Evolutionary conservation across 23 tunicate species (phyloP).

Genomic region (Botrylloides violaceus): DNA sequence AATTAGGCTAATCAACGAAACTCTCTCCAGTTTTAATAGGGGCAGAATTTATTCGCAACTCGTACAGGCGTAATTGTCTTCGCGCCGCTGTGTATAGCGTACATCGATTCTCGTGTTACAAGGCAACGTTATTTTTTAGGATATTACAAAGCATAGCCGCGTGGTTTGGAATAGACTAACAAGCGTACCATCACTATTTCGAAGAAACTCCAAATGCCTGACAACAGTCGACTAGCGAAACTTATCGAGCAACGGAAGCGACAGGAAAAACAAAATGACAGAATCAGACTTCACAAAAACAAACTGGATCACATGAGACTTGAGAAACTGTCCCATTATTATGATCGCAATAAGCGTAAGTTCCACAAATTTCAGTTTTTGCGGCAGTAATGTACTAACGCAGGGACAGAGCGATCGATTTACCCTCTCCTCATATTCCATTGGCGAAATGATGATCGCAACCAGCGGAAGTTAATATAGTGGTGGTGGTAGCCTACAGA

Average conservation of each 20-base stretch:
- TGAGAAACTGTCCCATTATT: conserved; percentile 22
- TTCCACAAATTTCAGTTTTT: too few species aligned
- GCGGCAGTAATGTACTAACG: not conserved
- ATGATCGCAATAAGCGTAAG: conserved; percentile 81
- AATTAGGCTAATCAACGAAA: too few species aligned
- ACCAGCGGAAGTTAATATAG: too few species aligned
- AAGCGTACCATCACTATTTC: not conserved
- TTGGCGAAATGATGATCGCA: too few species aligned
- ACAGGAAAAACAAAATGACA: conserved; percentile 79
- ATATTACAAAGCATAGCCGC: not conserved
- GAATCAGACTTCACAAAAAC: conserved; percentile 66
- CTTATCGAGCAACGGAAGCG: conserved; percentile 61
- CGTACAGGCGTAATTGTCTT: not conserved
- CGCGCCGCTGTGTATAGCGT: not conserved
- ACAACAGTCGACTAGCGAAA: conserved; percentile 47
- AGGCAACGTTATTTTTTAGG: too few species aligned
- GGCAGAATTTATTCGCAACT: not conserved
- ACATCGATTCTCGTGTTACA: too few species aligned
- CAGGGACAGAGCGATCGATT: too few species aligned
- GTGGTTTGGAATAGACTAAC: not conserved
- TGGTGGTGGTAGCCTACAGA: too few species aligned
- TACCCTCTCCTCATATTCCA: too few species aligned
- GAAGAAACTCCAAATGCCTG: conserved; percentile 43
- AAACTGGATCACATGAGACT: conserved; percentile 67
- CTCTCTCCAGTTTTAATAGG: too few species aligned